These are phyloP conservation scores for Spodoptera exigua DNA, from an alignment of 2,888 invertebrate genomes.

Conservation along the genomic window DNA sequence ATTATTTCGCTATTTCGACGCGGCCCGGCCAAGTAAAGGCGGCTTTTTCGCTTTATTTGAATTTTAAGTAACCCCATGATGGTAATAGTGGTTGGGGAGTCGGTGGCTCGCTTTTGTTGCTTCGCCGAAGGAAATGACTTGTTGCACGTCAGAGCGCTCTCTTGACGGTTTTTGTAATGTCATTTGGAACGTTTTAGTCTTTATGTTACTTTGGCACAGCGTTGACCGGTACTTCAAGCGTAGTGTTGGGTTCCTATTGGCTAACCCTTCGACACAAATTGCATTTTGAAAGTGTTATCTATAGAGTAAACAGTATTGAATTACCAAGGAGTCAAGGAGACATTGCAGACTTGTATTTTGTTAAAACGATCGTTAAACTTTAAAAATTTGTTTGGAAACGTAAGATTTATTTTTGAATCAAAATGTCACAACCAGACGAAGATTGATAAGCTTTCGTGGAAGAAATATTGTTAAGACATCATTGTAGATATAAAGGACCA, in stretches of 20 bases:
- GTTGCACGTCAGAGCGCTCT: conserved; percentile 45
- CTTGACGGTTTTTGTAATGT: conserved; percentile 52
- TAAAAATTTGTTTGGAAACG: conserved; percentile 8
- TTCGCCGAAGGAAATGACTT: conserved; percentile 56
- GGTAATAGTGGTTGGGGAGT: conserved; percentile 57
- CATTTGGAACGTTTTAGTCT: conserved; percentile 39
- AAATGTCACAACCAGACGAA: conserved; percentile 44
- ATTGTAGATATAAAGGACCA: conserved; percentile 45
- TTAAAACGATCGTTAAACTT: conserved; percentile 22
- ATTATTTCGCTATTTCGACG: conserved; percentile 85
- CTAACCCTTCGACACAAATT: conserved; percentile 19
- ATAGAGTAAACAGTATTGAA: conserved; percentile 18
- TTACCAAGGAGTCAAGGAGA: neutral
- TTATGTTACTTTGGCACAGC: conserved; percentile 35
- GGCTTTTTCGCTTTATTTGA: conserved; percentile 78
- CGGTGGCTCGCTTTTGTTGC: conserved; percentile 58
- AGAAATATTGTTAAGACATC: conserved; percentile 47
- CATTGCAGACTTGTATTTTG: conserved; percentile 16
- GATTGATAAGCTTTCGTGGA: conserved; percentile 45
- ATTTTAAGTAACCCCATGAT: conserved; percentile 69
- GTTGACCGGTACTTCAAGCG: conserved; percentile 16
- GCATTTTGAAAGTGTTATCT: conserved; percentile 13
- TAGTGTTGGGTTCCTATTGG: conserved; percentile 16
- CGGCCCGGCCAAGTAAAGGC: conserved; percentile 67
- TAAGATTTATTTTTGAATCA: conserved; percentile 14